Evolutionary conservation across 2,113 vertebrate genomes (phyloP), one percentile per base, ranked within the genome.

Genomic region (Strix aluco): DNA sequence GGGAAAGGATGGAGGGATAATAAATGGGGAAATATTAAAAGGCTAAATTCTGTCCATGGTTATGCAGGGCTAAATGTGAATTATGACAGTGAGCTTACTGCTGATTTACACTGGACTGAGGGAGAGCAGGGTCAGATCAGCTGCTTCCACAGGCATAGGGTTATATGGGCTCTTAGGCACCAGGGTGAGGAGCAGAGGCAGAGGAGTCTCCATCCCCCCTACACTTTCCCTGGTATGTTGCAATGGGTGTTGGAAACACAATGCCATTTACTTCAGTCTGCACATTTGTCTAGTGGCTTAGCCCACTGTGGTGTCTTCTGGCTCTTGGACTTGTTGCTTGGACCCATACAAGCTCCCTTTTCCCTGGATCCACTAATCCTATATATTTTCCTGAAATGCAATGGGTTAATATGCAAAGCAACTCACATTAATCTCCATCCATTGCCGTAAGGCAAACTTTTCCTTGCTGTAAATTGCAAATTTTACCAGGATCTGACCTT

Each of bases 401-500:
- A 12, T 8, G 21, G 14, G 14, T 61, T 66, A 47, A 27, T 57
- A 80, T 55, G 71, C 79, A 83, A 92, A 93, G n/a, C 46, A 77
- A 40, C 20, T 85, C 58, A 32, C 74, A 82, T 91, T 83, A 82
- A 92, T 92, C 46, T 80, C 66, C 6, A 1, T 62, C 47, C 49
- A 4, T 62, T 81, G 85, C 88, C 81, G 46, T 79, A 55, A 80
- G 90, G 81, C 78, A 93, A 89, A 88, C n/a, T 86, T 81, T 67
- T 86, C 46, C 36, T 44, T 57, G 1, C 59, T 81, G 55, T 55
- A 90, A 93, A 92, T 88, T 88, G 46, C 42, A 86, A n/a, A 94
- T 92, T 96, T 94, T 89, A 80, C 51, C 40, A 70, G n/a, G 74
- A 73, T 66, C 90, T 86, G 88, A 74, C 85, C 94, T 92, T 93